Evolutionary conservation across 2,113 vertebrate species (phyloP).

Genomic region (Cochlearius cochlearius): DNA sequence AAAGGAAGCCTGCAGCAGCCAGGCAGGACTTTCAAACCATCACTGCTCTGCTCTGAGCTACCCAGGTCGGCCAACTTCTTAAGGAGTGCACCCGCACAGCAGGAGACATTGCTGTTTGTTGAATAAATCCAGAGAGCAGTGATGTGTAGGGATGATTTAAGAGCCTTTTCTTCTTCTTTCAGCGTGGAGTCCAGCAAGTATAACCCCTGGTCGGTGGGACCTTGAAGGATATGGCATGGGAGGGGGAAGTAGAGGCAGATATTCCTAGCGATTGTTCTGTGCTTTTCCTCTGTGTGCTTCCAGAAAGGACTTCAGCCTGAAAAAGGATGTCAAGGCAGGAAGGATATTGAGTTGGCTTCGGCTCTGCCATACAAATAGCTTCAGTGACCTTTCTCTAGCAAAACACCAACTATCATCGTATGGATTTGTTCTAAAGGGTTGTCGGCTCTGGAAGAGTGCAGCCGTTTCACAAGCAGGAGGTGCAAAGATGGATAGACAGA

Average conservation of each 20-base stretch:
- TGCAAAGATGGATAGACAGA: background rate
- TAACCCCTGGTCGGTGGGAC: background rate
- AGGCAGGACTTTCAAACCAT: background rate
- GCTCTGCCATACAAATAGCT: slow-evolving; percentile 20
- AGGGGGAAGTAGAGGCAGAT: background rate
- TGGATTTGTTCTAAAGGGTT: background rate
- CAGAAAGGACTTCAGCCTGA: background rate
- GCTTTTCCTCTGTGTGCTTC: slow-evolving; percentile 16
- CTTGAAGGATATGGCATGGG: background rate
- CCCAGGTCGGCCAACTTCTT: rapidly evolving
- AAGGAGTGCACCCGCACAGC: background rate
- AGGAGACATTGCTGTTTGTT: background rate
- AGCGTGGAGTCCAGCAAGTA: background rate
- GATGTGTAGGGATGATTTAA: background rate
- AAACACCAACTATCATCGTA: background rate
- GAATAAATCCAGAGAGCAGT: background rate
- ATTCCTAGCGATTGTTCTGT: background rate
- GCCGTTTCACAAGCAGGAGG: background rate
- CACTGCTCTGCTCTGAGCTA: background rate
- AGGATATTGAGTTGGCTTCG: slow-evolving; percentile 29
- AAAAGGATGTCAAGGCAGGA: slow-evolving; percentile 58
- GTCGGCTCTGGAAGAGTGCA: background rate
- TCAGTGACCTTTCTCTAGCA: slow-evolving; percentile 40
- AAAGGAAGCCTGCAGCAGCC: background rate
- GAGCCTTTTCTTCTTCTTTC: background rate